These are phyloP conservation scores for Brachypteracias leptosomus DNA, from an alignment of 2,113 vertebrate genomes.

Conservation along the genomic window DNA sequence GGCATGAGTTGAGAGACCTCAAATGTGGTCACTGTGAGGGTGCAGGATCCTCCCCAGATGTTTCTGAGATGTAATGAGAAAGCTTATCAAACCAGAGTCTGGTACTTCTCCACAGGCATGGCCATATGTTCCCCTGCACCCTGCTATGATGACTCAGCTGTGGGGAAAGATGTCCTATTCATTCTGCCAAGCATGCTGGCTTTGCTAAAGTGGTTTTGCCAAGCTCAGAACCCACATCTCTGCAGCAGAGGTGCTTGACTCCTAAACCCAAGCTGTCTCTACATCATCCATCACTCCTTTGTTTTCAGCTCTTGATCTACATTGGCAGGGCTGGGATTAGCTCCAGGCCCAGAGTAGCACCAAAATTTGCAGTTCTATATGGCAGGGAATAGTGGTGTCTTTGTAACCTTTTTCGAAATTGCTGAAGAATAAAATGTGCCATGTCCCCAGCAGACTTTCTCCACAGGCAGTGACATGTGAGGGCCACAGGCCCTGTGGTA, in stretches of 20 bases:
- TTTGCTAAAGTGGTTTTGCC: background rate
- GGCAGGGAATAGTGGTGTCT: background rate
- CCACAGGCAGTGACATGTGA: background rate
- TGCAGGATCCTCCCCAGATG: background rate
- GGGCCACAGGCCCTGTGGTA: background rate
- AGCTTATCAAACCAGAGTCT: background rate
- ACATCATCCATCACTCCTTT: background rate
- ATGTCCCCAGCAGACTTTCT: background rate
- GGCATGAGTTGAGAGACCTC: background rate
- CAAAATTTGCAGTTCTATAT: background rate
- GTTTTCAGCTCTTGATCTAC: background rate
- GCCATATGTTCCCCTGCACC: background rate
- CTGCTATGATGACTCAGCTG: background rate
- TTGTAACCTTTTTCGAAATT: background rate
- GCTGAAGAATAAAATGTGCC: background rate
- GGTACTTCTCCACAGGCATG: background rate
- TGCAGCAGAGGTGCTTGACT: background rate
- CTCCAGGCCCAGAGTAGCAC: background rate
- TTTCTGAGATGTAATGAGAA: background rate
- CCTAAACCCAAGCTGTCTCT: background rate
- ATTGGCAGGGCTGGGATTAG: background rate
- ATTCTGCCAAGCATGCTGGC: background rate
- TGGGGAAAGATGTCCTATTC: no score
- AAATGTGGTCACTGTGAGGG: accelerated
- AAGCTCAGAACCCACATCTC: background rate